phyloP scores from a whole-genome alignment of 2,113 vertebrate species.

The Otis tarda region DNA sequence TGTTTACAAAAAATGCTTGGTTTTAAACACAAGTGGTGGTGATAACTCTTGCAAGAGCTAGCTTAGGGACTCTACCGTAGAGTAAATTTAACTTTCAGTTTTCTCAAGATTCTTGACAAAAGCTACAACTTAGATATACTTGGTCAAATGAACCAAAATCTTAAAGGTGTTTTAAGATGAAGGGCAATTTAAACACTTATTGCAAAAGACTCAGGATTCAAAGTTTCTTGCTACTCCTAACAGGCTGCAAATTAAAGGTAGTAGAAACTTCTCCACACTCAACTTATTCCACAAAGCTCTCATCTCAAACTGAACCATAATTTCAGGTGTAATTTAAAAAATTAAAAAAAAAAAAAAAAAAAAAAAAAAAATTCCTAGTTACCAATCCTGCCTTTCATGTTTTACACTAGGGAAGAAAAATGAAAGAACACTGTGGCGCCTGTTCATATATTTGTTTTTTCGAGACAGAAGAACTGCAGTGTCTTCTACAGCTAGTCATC shows the following conservation, averaged over 20 bases:
- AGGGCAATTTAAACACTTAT: background rate
- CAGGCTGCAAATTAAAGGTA: background rate
- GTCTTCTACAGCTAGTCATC: background rate
- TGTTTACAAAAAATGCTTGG: background rate
- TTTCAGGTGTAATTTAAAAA: background rate
- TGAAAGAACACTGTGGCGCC: background rate
- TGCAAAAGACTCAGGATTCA: background rate
- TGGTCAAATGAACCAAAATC: background rate
- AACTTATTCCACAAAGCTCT: background rate
- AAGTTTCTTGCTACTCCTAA: background rate
- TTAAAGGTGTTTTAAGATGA: background rate
- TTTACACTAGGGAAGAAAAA: background rate
- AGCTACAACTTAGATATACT: background rate
- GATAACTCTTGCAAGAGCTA: background rate
- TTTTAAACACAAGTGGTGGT: background rate
- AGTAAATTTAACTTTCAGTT: background rate
- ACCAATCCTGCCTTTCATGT: background rate
- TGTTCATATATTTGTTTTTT: background rate
- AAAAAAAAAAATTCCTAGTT: background rate
- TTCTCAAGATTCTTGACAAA: background rate
- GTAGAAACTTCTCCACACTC: background rate
- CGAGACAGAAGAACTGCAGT: background rate
- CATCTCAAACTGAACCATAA: background rate
- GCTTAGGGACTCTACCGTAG: background rate
- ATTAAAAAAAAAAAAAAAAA: background rate